A percentile compares a stretch with the other conserved stretches of the same genome.
phyloP scores from a whole-genome alignment of 2,797 vertebrate species.

The Sparidentex hasta region DNA sequence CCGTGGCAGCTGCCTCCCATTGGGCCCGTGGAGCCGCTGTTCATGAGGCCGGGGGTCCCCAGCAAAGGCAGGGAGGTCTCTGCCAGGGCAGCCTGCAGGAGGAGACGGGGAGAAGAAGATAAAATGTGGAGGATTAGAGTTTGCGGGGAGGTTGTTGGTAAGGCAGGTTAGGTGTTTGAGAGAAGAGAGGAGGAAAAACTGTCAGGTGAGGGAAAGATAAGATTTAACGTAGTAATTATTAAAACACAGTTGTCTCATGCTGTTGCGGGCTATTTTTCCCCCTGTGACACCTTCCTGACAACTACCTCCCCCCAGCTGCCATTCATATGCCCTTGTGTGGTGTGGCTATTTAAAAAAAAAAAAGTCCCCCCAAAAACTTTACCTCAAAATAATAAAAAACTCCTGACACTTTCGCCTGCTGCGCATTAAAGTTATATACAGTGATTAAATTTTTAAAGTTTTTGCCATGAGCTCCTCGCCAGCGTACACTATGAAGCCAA shows the following conservation, averaged over 20 bases:
- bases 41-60: slow-evolving; percentile 94
- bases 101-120: not conserved
- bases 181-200: not conserved
- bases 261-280: slow-evolving; percentile 53
- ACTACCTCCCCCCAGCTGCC: slow-evolving; percentile 57
- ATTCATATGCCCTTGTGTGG: slow-evolving; percentile 65
- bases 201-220: slow-evolving; percentile 28
- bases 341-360: slow-evolving; percentile 69
- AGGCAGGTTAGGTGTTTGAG: not conserved
- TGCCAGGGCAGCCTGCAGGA: slow-evolving; percentile 93
- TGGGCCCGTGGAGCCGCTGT: slow-evolving; percentile 92
- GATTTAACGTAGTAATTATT: slow-evolving; percentile 59
- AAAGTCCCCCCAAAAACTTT: slow-evolving; percentile 87
- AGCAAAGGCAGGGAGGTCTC: slow-evolving; percentile 98
- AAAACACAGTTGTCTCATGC: slow-evolving; percentile 45
- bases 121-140: slow-evolving; percentile 9
- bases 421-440: slow-evolving; percentile 98
- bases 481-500: slow-evolving; percentile 93
- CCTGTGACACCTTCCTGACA: slow-evolving; percentile 60
- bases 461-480: slow-evolving; percentile 96
- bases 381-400: slow-evolving; percentile 93
- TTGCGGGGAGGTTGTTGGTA: not conserved
- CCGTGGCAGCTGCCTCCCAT: slow-evolving; percentile 93
- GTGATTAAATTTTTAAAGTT: slow-evolving; percentile 98
- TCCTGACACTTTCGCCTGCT: slow-evolving; percentile 94